Evolutionary conservation across 2,797 vertebrate genomes (phyloP), one percentile per base, ranked within the genome.

Genomic region (Austrolebias charrua): DNA sequence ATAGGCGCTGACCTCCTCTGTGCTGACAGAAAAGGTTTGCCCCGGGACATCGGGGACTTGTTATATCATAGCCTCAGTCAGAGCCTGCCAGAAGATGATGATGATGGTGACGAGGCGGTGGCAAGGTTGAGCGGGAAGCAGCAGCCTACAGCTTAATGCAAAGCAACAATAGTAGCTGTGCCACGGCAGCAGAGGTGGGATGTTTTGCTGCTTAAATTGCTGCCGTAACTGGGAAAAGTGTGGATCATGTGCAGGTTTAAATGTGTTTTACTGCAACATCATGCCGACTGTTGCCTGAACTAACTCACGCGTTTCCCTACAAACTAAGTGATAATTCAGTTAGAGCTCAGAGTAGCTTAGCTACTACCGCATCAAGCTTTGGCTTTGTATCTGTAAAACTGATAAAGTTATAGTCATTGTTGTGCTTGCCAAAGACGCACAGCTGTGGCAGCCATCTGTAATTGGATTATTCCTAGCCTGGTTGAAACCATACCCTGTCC

Each of bases 61-160:
- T 70, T 60, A 66, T 60, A 56, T 64, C 55, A n/a, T n/a, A 38
- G 48, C 51, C 50, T 56, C 45, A 55, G 57, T 58, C 54, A 53
- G 47, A 64, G 66, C 47, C 65, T 60, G 60, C 56, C 60, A 54
- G 57, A 66, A 62, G 38, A 66, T 58, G 55, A 70, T 7, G 45
- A 60, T 8, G 60, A 69, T 61, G 35, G 60, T 61, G 50, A 70
- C 14, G 38, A 60, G 45, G 50, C 56, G 43, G 43, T 60, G 44
- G 56, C 54, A 33, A 49, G 4, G 19, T 20, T 51, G 44, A 58
- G 54, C 45, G 43, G 47, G 48, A 59, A 58, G 19, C 33, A 20
- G 13, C 24, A 24, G 24, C 24, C 24, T 18, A 19, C n/a, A 12
- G 51, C 1, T 45, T 20, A 20, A 42, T 35, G 53, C 53, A 56